Conservation (phyloP, 2,113 vertebrate genomes). For the Carettochelys insculpta region DNA sequence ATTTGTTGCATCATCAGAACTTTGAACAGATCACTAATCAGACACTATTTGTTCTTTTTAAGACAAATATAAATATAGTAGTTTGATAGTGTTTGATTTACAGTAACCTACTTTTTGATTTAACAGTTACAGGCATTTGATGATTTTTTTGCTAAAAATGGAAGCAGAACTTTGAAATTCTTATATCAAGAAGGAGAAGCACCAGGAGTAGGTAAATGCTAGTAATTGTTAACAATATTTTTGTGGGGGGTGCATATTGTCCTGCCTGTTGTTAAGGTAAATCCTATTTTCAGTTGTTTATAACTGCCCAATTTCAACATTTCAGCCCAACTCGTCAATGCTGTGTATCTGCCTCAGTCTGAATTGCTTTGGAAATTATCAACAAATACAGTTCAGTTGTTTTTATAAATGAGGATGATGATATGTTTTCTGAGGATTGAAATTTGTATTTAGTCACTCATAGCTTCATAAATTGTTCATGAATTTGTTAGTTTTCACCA, state of each 20-base stretch:
- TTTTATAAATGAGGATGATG: neutral
- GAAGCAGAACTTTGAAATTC: slow-evolving; percentile 80
- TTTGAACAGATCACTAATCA: neutral
- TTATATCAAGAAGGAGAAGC: slow-evolving; percentile 83
- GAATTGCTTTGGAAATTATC: neutral
- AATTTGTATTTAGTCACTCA: neutral
- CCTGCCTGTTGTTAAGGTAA: neutral
- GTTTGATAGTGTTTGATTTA: neutral
- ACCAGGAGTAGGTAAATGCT: slow-evolving; percentile 78
- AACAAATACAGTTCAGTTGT: neutral
- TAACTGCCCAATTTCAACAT: neutral
- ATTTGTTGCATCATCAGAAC: neutral
- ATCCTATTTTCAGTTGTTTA: neutral
- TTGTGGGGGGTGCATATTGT: neutral
- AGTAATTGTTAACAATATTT: neutral
- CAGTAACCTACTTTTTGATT: slow-evolving; percentile 32
- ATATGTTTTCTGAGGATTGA: neutral
- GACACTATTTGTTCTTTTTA: neutral
- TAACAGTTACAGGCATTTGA: slow-evolving; percentile 80
- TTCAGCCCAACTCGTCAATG: neutral
- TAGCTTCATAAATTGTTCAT: neutral
- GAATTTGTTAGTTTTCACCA: neutral
- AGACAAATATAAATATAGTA: neutral
- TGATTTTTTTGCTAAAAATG: slow-evolving; percentile 80
- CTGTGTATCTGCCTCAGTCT: neutral